Conservation (phyloP, 2,797 vertebrate species). For the Pantherophis alleghaniensis region DNA sequence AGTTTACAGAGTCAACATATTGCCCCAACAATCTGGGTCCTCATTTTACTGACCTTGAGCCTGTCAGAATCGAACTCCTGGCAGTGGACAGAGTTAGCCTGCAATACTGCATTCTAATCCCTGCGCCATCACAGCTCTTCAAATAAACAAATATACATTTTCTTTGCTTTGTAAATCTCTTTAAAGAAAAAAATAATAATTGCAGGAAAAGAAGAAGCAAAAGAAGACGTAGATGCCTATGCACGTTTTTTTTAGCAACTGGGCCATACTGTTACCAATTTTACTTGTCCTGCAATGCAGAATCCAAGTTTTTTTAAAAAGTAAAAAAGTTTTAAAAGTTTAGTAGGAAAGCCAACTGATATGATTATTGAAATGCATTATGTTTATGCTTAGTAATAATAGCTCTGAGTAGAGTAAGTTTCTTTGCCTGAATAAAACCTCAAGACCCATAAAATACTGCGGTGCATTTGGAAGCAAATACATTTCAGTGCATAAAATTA, state of each 20-base stretch:
- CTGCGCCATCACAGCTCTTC: background rate
- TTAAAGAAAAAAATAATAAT: background rate
- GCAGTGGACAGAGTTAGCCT: background rate
- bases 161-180: background rate
- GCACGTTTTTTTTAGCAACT: background rate
- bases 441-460: background rate
- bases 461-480: conserved; percentile 13
- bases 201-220: background rate
- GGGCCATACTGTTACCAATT: background rate
- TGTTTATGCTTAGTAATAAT: background rate
- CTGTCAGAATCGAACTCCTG: background rate
- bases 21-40: background rate
- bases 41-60: background rate
- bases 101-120: background rate
- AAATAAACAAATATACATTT: background rate
- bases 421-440: background rate
- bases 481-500: conserved; percentile 12
- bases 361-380: background rate
- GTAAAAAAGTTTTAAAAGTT: background rate
- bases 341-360: background rate
- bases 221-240: background rate
- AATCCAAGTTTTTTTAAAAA: background rate
- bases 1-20: background rate
- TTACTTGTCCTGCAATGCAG: background rate
- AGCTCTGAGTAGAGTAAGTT: background rate